A percentile compares a stretch with the other conserved stretches of the same genome.
phyloP scores from a whole-genome alignment of 2,888 invertebrate genomes.

The Lacanobia wlatinum region DNA sequence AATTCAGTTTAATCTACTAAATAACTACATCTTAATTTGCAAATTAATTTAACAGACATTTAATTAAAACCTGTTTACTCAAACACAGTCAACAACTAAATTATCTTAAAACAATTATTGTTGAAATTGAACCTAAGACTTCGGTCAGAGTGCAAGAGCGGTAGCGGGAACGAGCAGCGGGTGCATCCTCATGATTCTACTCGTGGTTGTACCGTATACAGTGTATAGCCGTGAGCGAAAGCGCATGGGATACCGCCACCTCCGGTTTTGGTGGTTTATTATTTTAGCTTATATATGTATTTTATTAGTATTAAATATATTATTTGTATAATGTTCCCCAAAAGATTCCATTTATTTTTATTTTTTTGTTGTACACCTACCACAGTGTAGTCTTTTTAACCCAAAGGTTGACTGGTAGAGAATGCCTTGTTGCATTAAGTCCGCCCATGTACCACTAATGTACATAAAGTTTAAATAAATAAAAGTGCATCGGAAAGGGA shows the following conservation, averaged over 20 bases:
- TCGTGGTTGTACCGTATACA: neutral
- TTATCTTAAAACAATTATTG: conserved; percentile 43
- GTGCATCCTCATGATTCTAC: neutral
- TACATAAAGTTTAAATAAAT: no score
- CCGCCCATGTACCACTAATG: no score
- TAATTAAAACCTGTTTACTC: conserved; percentile 53
- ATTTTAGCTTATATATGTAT: no score
- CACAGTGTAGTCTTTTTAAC: no score
- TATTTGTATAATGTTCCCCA: no score
- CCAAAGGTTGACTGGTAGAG: no score
- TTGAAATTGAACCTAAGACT: conserved; percentile 29
- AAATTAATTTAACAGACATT: conserved; percentile 52
- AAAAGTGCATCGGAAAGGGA: no score
- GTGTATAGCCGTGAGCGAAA: neutral
- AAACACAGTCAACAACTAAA: conserved; percentile 44
- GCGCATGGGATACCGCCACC: neutral
- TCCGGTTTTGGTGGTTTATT: neutral
- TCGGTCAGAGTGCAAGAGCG: neutral
- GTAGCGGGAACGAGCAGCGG: neutral
- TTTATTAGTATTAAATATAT: no score
- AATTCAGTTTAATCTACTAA: conserved; percentile 33
- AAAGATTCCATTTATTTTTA: no score
- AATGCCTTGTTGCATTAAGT: no score
- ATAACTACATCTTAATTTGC: conserved; percentile 30
- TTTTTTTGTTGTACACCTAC: no score